These are phyloP conservation scores for Apocrypta bakeri DNA, from an alignment of 1,140 invertebrate genomes.

Conservation along the genomic window DNA sequence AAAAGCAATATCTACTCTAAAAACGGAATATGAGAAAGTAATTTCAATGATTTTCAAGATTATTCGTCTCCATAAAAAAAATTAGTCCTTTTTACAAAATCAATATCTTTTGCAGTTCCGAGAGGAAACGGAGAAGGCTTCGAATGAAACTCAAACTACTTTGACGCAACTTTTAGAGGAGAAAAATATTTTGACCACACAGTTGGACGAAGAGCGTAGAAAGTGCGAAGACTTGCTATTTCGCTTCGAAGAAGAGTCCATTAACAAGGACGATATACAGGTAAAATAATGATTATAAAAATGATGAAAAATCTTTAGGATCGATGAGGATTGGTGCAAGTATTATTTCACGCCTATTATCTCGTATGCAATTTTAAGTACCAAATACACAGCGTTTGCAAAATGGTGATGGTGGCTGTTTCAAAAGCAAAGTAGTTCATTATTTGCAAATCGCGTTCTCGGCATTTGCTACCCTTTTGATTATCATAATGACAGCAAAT, in stretches of 20 bases:
- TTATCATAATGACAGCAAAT: not conserved
- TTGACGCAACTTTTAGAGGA: slow-evolving; percentile 79
- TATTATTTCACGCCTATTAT: not conserved
- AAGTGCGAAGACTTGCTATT: slow-evolving; percentile 95
- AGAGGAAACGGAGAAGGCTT: slow-evolving; percentile 75
- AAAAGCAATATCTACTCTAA: slow-evolving; percentile 71
- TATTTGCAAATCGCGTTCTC: not conserved
- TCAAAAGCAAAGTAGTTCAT: slow-evolving; percentile 1
- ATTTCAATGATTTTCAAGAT: not conserved
- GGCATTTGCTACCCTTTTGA: slow-evolving; percentile 10
- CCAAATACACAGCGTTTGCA: not conserved
- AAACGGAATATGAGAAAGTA: slow-evolving; percentile 77
- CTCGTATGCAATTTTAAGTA: not conserved
- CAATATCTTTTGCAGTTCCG: slow-evolving; percentile 74
- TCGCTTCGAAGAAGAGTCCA: slow-evolving; percentile 91
- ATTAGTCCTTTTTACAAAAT: no score
- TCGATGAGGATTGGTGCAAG: not conserved
- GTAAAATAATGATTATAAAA: slow-evolving; percentile 70
- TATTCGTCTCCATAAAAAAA: not conserved
- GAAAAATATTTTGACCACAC: slow-evolving; percentile 78
- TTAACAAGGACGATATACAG: slow-evolving; percentile 86
- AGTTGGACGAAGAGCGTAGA: slow-evolving; percentile 89
- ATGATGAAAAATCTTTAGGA: not conserved
- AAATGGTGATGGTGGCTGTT: slow-evolving; percentile 29
- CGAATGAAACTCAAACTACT: slow-evolving; percentile 66